Evolutionary conservation across 2,888 invertebrate species (phyloP), one percentile per base, ranked within the genome.

Genomic region (Acleris holmiana): DNA sequence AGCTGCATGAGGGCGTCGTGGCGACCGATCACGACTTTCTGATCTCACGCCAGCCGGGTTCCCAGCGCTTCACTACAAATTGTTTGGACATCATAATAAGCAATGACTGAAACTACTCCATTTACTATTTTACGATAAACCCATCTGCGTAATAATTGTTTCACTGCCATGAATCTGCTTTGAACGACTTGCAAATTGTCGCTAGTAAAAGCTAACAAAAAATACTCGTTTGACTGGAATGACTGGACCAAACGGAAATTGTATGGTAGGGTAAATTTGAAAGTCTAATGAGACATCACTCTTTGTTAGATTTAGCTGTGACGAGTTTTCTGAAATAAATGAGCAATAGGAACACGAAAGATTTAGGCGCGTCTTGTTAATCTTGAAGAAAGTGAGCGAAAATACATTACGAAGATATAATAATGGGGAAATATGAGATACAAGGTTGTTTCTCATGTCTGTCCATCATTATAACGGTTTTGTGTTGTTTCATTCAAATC

Each of bases 11-110:
- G 81, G 79, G 77, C 76, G 68, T 84, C 86, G 87, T 87, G 88
- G 79, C 80, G 74, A 74, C 75, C 79, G 83, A 83, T 86, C 89
- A 88, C 89, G 88, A 89, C 83, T 85, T 79, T 82, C 79, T 75
- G 82, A 81, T 86, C 87, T 83, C 87, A 88, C 85, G 88, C 77
- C 77, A 74, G 70, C 69, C 71, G 68, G 67, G 77, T 86, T 86
- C 87, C 84, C 84, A 86, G 79, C 83, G 82, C 81, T 77, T 79
- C 76, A 72, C 71, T 78, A 78, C 80, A 82, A 83, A 79, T 83
- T 79, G 80, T 80, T 80, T 76, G 77, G 77, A 75, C 76, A 77
- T 75, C 71, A 75, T 71, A 70, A 71, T 72, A 67, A 71, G 69
- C 67, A 67, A 70, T 67, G 64, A 63, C 67, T 56, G 62, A 69